Base-by-base conservation (phyloP, 2,888 invertebrate species). In the Smittia aterrima region DNA sequence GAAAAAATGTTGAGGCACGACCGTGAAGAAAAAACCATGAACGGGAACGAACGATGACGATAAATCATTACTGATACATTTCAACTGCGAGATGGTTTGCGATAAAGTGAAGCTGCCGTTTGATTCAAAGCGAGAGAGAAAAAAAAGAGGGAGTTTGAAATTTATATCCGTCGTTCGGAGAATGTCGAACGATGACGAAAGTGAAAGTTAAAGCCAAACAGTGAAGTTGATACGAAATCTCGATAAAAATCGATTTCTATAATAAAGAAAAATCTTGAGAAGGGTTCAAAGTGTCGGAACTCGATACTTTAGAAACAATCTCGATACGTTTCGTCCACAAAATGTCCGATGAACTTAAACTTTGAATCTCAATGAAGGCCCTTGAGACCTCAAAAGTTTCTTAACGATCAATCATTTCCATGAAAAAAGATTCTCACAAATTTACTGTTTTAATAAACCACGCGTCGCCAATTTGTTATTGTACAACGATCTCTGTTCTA, bases 11-110 rank as follows among this genome's bases (percentile, higher is more conserved):
- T 6, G 47, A 18, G 22, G 22, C 20, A 18, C 9, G 58, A 58
- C 18, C 27, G 58, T 7, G 53, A 58, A 58, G 58, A 7, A n/a
- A n/a, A n/a, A n/a, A n/a, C n/a, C n/a, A 58, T 11, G 13, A 22
- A 64, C 6, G 64, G 11, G 25, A 64, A 64, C 11, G 64, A 64
- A 27, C 27, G 64, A 16, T n/a, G 11, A 64, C 25, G 9, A 64
- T 64, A 64, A 64, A 64, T 27, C 64, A 64, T 64, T 64, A 27
- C 27, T 64, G 64, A 64, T 64, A 27, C 16, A 27, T n/a, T 64
- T 58, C 24, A 64, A 25, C 27, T 64, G 22, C 11, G 7, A 47
- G n/a, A 47, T 47, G 47, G n/a, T 47, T n/a, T 47, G 11, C 2
- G 11, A 13, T 47, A 47, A 16, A 47, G n/a, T 47, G 47, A 3